Conservation (phyloP, 2,113 vertebrate species). For the Stercorarius parasiticus region DNA sequence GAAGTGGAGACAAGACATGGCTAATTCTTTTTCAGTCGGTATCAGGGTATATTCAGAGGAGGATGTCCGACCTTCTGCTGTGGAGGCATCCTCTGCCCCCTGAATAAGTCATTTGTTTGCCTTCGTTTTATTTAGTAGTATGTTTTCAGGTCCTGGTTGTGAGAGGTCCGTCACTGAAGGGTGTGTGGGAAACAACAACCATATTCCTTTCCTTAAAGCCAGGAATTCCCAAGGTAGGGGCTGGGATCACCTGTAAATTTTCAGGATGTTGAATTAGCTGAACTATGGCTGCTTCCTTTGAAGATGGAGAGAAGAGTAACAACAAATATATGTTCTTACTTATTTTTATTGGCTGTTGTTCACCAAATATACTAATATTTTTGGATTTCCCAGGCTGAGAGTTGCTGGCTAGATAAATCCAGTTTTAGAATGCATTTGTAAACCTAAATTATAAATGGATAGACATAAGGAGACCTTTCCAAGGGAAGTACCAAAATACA, state of each 20-base stretch:
- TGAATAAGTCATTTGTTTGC: neutral
- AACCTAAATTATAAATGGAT: neutral
- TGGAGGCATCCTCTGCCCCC: neutral
- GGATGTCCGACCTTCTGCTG: neutral
- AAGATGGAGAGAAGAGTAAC: neutral
- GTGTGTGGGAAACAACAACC: neutral
- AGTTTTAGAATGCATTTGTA: neutral
- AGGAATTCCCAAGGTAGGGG: neutral
- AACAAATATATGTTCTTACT: neutral
- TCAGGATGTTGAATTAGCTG: neutral
- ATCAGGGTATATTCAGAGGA: neutral
- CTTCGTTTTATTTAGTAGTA: neutral
- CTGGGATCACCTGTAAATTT: neutral
- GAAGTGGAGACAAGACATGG: neutral
- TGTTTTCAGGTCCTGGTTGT: neutral
- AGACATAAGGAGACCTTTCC: neutral
- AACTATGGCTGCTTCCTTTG: neutral
- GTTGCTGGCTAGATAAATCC: neutral
- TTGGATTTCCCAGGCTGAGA: neutral
- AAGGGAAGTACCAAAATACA: neutral
- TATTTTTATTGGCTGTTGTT: neutral
- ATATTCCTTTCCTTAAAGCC: neutral
- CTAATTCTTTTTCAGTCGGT: neutral
- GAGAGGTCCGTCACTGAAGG: neutral
- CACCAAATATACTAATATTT: neutral